phyloP scores from a whole-genome alignment of 2,113 vertebrate genomes.

The Calidris pygmaea region DNA sequence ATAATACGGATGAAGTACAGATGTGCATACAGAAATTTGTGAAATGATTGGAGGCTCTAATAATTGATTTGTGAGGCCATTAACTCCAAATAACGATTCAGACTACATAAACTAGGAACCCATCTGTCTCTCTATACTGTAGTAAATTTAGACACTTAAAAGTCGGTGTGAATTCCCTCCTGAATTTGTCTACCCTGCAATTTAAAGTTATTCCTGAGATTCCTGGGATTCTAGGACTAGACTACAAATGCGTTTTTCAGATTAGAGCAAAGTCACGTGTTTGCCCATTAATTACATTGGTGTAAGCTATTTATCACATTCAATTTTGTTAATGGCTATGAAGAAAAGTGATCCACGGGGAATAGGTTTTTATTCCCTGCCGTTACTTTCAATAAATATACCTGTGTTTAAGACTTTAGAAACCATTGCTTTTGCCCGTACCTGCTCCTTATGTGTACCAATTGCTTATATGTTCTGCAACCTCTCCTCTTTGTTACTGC shows the following conservation, averaged over 20 bases:
- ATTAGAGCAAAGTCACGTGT: neutral
- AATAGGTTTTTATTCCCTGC: constrained; percentile 13
- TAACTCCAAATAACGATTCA: neutral
- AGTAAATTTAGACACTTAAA: neutral
- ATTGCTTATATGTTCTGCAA: constrained; percentile 79
- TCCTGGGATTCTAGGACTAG: neutral
- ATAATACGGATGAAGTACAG: neutral
- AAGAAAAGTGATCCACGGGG: neutral
- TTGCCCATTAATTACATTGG: neutral
- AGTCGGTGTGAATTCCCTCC: neutral
- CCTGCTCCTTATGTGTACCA: constrained; percentile 61
- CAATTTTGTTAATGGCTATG: neutral
- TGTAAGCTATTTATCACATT: neutral
- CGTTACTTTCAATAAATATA: neutral
- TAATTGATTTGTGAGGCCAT: neutral
- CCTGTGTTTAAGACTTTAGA: neutral
- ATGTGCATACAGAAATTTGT: neutral
- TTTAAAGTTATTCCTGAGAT: neutral
- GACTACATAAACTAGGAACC: neutral
- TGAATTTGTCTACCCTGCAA: neutral
- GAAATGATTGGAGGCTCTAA: neutral
- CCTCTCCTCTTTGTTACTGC: constrained; percentile 79
- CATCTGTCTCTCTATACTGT: neutral
- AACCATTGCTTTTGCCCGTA: constrained; percentile 59
- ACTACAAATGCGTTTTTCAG: neutral